phyloP scores from a whole-genome alignment of 2,113 vertebrate genomes.

The Sylvietta virens region DNA sequence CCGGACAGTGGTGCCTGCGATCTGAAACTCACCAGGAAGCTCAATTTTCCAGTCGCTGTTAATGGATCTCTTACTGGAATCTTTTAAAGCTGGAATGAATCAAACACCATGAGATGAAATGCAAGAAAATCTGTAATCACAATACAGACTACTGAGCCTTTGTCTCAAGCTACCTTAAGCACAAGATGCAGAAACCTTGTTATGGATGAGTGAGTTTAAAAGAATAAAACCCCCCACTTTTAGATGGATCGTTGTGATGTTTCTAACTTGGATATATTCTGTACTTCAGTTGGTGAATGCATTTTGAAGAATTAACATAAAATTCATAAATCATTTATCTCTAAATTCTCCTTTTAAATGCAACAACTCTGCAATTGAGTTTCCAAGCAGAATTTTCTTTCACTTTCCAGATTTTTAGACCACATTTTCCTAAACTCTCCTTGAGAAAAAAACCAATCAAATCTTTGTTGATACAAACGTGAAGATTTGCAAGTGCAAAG shows the following conservation, averaged over 20 bases:
- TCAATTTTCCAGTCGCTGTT: slow-evolving; percentile 99
- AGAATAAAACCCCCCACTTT: not conserved
- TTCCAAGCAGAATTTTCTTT: not conserved
- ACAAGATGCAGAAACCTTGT: not conserved
- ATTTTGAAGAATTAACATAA: not conserved
- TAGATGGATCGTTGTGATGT: not conserved
- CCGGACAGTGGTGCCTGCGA: slow-evolving; percentile 94
- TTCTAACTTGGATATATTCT: not conserved
- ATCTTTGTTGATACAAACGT: not conserved
- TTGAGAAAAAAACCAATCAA: not conserved
- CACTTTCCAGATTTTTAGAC: not conserved
- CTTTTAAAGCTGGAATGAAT: slow-evolving; percentile 85
- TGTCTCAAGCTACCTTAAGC: not conserved
- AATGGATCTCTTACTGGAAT: slow-evolving; percentile 92
- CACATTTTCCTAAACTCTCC: not conserved
- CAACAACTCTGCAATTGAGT: not conserved
- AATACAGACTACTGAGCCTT: not conserved
- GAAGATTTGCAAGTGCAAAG: not conserved
- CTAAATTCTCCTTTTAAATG: not conserved
- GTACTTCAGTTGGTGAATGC: not conserved
- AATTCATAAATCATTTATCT: not conserved
- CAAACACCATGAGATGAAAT: not conserved
- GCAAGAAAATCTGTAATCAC: not conserved
- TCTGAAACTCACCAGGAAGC: slow-evolving; percentile 94
- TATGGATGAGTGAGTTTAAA: not conserved